Evolutionary conservation across 2,888 invertebrate genomes (phyloP).

Genomic region (Neocrepidodera transversa): DNA sequence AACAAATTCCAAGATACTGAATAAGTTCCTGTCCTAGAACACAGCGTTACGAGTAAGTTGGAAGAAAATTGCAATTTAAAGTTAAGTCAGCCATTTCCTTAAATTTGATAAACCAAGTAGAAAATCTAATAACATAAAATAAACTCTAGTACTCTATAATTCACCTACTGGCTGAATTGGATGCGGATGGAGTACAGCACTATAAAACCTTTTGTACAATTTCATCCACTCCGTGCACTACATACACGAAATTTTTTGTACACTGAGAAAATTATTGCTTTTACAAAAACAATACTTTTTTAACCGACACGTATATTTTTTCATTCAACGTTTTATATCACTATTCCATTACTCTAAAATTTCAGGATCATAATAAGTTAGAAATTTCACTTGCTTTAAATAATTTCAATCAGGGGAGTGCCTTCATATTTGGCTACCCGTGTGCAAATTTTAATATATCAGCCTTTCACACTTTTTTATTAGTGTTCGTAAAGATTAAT

Average conservation of each 20-base stretch:
- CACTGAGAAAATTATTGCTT: background rate
- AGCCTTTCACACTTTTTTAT: too few relatives aligned
- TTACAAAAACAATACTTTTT: too few relatives aligned
- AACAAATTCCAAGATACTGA: constrained; percentile 27
- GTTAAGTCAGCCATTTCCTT: constrained; percentile 32
- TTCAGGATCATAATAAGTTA: too few relatives aligned
- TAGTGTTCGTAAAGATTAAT: too few relatives aligned
- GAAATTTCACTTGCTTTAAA: too few relatives aligned
- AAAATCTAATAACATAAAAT: constrained; percentile 31
- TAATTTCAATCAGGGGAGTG: too few relatives aligned
- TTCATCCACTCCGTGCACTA: background rate
- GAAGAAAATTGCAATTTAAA: constrained; percentile 34
- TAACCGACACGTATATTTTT: too few relatives aligned
- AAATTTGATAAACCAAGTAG: constrained; percentile 34
- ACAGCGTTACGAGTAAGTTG: constrained; percentile 25
- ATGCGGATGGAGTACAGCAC: background rate
- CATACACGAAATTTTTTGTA: background rate
- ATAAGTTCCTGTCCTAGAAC: constrained; percentile 29
- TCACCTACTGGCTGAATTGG: constrained; percentile 17
- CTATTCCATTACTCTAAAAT: too few relatives aligned
- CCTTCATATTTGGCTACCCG: too few relatives aligned
- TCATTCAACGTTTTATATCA: too few relatives aligned
- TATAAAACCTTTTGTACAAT: constrained; percentile 3
- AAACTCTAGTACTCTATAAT: constrained; percentile 22
- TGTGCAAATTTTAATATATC: too few relatives aligned